Percentiles rank a stretch among this genome's conserved stretches.
Conservation (phyloP, 23 tunicate species). For the Trididemnum clinides region DNA sequence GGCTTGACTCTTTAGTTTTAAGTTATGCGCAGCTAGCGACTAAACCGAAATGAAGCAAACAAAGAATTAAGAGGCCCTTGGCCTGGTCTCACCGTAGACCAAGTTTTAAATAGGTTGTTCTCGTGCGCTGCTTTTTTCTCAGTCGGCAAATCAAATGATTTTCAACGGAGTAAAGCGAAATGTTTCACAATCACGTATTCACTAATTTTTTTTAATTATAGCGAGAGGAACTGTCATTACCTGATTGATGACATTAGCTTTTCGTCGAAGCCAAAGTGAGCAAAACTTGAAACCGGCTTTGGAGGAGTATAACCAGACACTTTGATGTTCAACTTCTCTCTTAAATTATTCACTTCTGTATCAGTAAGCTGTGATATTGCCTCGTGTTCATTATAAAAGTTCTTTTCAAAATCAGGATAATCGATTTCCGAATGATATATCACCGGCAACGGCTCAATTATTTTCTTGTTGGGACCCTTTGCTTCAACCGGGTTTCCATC, state of each 20-base stretch:
- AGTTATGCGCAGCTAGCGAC: too few species aligned
- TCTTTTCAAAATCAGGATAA: slow-evolving; percentile 85
- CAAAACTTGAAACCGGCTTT: slow-evolving; percentile 92
- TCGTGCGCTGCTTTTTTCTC: too few species aligned
- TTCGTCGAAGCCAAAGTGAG: slow-evolving; percentile 87
- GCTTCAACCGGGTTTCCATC: slow-evolving; percentile 89
- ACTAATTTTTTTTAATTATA: too few species aligned
- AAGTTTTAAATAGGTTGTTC: too few species aligned
- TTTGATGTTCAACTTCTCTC: slow-evolving; percentile 70
- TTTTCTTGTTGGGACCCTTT: slow-evolving; percentile 45
- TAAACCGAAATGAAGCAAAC: too few species aligned
- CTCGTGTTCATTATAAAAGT: slow-evolving; percentile 86
- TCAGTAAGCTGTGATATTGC: slow-evolving; percentile 56
- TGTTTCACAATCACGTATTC: too few species aligned
- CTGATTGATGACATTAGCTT: slow-evolving; percentile 72
- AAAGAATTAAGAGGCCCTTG: too few species aligned
- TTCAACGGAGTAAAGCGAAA: too few species aligned
- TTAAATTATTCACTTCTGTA: slow-evolving; percentile 32
- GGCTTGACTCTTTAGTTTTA: too few species aligned
- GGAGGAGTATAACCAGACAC: slow-evolving; percentile 87
- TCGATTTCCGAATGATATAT: slow-evolving; percentile 95
- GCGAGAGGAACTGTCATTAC: slow-evolving; percentile 30
- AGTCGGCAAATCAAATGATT: too few species aligned
- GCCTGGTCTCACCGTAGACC: too few species aligned
- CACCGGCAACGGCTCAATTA: slow-evolving; percentile 89